Evolutionary conservation across 2,888 invertebrate species (phyloP), one percentile per base, ranked within the genome.

Genomic region (Eupeodes luniger): DNA sequence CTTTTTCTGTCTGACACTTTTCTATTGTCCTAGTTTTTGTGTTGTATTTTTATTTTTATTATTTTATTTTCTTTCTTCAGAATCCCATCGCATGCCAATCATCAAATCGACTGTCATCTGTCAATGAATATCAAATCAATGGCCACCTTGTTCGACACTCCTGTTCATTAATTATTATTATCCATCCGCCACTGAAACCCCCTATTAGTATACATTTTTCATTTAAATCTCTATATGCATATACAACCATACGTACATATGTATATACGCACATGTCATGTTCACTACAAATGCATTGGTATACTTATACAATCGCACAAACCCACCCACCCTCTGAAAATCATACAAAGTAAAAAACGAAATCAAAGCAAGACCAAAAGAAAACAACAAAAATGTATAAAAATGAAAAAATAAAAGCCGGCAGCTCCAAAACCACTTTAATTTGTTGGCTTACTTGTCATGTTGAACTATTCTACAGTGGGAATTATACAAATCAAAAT

Each of bases 81-180:
- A 40, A 57, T 57, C 12, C 34, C 72, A 55, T 59, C 57, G 53
- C 59, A 59, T 59, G 59, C n/a, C 59, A 34, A 47, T 19, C 62
- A 59, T 72, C 47, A 10, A 36, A 55, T 51, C 47, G 72, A 57
- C 59, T 59, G 72, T 51, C 76, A 85, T 81, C 59, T 72, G 72
- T 51, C 76, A 85, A 85, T 72, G 79, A 75, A 86, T 86, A 86
- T 86, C 47, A 79, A 86, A 83, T 86, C 86, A 80, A 83, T 86
- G 75, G 75, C 79, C 82, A 83, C 64, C 34, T 59, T 72, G 57
- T 57, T 40, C 79, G 72, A 67, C 85, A 67, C 84, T 76, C 75
- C 69, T 79, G 79, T 75, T 69, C 86, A 86, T 82, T 64, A 82
- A 79, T 82, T 64, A 82, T 70, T 70, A 40, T 70, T 59, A 72